A percentile compares a stretch with the other conserved stretches of the same genome.
Conservation (phyloP, 1,140 invertebrate species). For the Tetragnatha versicolor region DNA sequence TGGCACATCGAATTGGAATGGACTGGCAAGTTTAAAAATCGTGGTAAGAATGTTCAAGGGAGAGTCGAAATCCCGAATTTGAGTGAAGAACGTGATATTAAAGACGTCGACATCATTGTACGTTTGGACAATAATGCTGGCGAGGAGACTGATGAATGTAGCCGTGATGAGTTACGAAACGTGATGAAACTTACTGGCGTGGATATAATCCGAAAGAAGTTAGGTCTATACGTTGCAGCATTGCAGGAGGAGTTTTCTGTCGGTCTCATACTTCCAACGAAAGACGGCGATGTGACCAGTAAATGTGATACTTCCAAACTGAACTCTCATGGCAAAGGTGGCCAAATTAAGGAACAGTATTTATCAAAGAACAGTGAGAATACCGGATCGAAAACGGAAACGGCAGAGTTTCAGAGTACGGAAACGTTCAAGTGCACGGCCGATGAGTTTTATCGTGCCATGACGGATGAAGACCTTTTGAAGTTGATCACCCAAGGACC, state of each 20-base stretch:
- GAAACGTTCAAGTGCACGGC: constrained; percentile 88
- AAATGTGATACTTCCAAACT: too few relatives aligned
- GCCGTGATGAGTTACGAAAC: constrained; percentile 72
- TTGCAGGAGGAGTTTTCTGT: constrained; percentile 89
- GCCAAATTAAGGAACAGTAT: too few relatives aligned
- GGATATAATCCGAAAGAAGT: constrained; percentile 76
- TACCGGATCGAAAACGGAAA: too few relatives aligned
- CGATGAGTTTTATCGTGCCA: constrained; percentile 84
- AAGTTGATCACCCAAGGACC: constrained; percentile 73
- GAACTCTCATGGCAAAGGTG: too few relatives aligned
- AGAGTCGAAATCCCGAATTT: constrained; percentile 94
- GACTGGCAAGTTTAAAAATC: constrained; percentile 69
- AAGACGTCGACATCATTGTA: constrained; percentile 86
- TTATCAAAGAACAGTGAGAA: too few relatives aligned
- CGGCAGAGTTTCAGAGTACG: constrained; percentile 70
- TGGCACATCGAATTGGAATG: constrained; percentile 93
- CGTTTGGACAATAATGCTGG: too few relatives aligned
- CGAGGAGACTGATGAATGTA: neutral
- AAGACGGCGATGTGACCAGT: constrained; percentile 70
- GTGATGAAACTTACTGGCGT: constrained; percentile 83
- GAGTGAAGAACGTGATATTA: constrained; percentile 94
- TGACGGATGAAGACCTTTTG: constrained; percentile 88
- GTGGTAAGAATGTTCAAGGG: constrained; percentile 71
- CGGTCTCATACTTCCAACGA: constrained; percentile 90
- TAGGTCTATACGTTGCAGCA: constrained; percentile 82